phyloP scores from a whole-genome alignment of 2,888 invertebrate genomes.

The Stomorhina lunata region DNA sequence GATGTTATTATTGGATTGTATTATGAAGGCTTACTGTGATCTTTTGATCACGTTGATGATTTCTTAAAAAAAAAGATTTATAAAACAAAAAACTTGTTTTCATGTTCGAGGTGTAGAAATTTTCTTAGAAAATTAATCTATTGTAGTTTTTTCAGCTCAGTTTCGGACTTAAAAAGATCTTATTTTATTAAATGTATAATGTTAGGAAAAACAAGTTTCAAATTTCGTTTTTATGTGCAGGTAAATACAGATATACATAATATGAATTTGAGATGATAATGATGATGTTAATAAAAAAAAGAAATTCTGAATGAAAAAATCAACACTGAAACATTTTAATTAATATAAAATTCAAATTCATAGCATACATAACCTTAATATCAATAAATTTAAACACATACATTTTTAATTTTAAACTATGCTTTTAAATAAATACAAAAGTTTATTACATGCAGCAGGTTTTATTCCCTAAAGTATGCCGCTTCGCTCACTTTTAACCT shows the following conservation, averaged over 20 bases:
- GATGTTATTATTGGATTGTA: slow-evolving; percentile 16
- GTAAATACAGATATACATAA: too few relatives aligned
- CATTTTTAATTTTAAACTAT: not conserved
- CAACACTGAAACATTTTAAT: not conserved
- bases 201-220: slow-evolving; percentile 52
- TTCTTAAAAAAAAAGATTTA: slow-evolving; percentile 27
- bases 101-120: slow-evolving; percentile 5
- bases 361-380: not conserved
- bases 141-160: not conserved
- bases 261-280: slow-evolving; percentile 52
- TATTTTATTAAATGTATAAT: not conserved
- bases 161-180: not conserved
- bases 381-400: too few relatives aligned
- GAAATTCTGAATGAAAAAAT: not conserved
- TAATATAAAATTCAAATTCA: not conserved
- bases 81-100: slow-evolving; percentile 2
- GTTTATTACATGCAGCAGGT: slow-evolving; percentile 1
- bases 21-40: slow-evolving; percentile 5
- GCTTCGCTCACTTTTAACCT: slow-evolving; percentile 29
- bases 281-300: not conserved
- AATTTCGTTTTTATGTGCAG: slow-evolving; percentile 47
- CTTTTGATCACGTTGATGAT: slow-evolving; percentile 20
- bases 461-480: slow-evolving; percentile 2
- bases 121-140: not conserved
- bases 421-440: too few relatives aligned